Base-by-base conservation (phyloP, 2,888 invertebrate genomes). In the Lypha dubia region DNA sequence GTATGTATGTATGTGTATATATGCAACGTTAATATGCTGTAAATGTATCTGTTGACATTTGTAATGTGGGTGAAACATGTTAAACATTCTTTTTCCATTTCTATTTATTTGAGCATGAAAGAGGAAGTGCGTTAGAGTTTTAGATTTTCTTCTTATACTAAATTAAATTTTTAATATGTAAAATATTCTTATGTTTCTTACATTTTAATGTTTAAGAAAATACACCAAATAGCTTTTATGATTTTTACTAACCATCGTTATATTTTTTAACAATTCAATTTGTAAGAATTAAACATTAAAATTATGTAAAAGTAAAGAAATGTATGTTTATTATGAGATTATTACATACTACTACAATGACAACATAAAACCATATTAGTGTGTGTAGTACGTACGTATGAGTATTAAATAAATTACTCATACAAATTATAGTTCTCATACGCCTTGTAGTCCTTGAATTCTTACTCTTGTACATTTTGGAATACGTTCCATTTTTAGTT, bases 161-260 rank as follows among this genome's bases (percentile, higher is more conserved):
- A 62, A 70, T 63, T 63, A 24, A n/a, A 13, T 20, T 32, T 71
- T 44, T 62, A 76, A 76, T 58, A 63, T 80, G 53, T 24, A 20
- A 35, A 58, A 56, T 22, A 71, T 15, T 41, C 15, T 35, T 35
- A 63, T 60, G 11, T 58, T 53, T 41, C 22, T 46, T 32, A 8
- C 6, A 1, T 32, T 58, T 35, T 20, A 60, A 13, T 65, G 9
- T 9, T 41, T 11, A 58, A 22, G 32, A 35, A 67, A 49, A 41
- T 76, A 84, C 84, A 84, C 15, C 49, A 60, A 80, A 80, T 80
- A 68, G 46, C 84, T 81, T 84, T 81, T 81, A 80, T 51, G 24
- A 58, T 49, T 68, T 63, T 58, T 46, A 49, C 68, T 32, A 63
- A 24, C 32, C 49, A 32, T 60, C 53, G 22, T 67, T 44, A 32